A percentile compares a stretch with the other conserved stretches of the same genome.
Evolutionary conservation across 2,797 vertebrate genomes (phyloP).

Genomic region (Dermochelys coriacea): DNA sequence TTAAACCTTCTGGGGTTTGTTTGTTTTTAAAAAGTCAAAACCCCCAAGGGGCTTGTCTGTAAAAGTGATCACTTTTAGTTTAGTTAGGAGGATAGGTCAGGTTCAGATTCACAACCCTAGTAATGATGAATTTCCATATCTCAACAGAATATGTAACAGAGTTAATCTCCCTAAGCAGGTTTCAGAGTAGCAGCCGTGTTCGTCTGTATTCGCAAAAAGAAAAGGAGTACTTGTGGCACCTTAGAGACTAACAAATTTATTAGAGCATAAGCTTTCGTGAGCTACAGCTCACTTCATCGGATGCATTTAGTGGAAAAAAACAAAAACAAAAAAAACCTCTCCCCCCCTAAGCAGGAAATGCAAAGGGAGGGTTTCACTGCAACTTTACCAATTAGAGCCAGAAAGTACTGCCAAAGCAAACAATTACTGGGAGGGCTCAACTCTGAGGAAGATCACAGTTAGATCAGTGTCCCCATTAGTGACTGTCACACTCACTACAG

Average conservation of each 20-base stretch:
- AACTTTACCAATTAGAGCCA: conserved; percentile 72
- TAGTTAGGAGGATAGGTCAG: conserved; percentile 46
- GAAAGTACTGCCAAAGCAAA: conserved; percentile 74
- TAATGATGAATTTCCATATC: conserved; percentile 64
- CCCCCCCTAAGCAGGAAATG: conserved; percentile 77
- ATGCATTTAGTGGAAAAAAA: too few species aligned
- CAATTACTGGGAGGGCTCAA: conserved; percentile 58
- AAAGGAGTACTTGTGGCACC: too few species aligned
- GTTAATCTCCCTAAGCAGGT: conserved; percentile 73
- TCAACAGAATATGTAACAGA: conserved; percentile 34
- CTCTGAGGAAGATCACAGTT: conserved; percentile 33
- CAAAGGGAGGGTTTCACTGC: conserved; percentile 73
- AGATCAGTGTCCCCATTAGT: neutral
- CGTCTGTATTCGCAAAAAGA: too few species aligned
- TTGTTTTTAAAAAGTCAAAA: neutral
- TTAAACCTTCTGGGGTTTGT: neutral
- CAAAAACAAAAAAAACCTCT: too few species aligned
- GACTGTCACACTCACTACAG: neutral
- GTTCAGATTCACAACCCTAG: conserved; percentile 42
- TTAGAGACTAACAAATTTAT: too few species aligned
- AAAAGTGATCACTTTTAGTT: conserved; percentile 44
- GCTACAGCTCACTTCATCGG: too few species aligned
- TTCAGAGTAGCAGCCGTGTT: too few species aligned
- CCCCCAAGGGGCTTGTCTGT: conserved; percentile 22
- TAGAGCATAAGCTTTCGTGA: too few species aligned